Base-by-base conservation (phyloP, 1,140 invertebrate species). In the Solen grandis region DNA sequence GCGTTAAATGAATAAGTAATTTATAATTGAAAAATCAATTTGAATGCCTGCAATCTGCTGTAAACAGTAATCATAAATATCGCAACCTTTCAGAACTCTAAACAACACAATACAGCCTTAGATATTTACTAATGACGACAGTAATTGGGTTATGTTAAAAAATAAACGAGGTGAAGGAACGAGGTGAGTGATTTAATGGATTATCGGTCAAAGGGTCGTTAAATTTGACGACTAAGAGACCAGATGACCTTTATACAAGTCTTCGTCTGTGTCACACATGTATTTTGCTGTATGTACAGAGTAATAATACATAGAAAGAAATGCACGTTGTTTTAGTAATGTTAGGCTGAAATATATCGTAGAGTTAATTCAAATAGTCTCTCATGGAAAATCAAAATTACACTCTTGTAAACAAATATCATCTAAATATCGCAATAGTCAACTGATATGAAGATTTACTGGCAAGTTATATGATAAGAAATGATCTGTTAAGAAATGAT, bases 401-500 rank as follows among this genome's bases (percentile, higher is more conserved):
- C 29, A 59, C 29, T 27, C n/a, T 55, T 62, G 3, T 62, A 4
- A 62, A 62, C 59, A 62, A 62, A 35, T 5, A 35, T 62, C 38
- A 62, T 62, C 38, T 1, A 62, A 62, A 62, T 62, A 19, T 35
- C 16, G 59, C 38, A 62, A 62, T n/a, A 33, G 33, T 62, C 33
- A 19, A 35, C 59, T 27, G 1, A 62, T 13, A 60, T 35, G n/a
- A n/a, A n/a, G n/a, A n/a, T n/a, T n/a, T n/a, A n/a, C n/a, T n/a
- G n/a, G n/a, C n/a, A n/a, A n/a, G n/a, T n/a, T 35, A 14, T 22
- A 33, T 62, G 14, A 62, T 35, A 19, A 27, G 25, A 33, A 1
- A 14, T 19, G 16, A 35, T 33, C 3, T 35, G 13, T 59, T 2
- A 59, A 59, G 3, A 27, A 13, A 59, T 4, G 57, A 59, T 59